Base-by-base conservation (phyloP, 2,888 invertebrate genomes). In the Apotomis capreana region DNA sequence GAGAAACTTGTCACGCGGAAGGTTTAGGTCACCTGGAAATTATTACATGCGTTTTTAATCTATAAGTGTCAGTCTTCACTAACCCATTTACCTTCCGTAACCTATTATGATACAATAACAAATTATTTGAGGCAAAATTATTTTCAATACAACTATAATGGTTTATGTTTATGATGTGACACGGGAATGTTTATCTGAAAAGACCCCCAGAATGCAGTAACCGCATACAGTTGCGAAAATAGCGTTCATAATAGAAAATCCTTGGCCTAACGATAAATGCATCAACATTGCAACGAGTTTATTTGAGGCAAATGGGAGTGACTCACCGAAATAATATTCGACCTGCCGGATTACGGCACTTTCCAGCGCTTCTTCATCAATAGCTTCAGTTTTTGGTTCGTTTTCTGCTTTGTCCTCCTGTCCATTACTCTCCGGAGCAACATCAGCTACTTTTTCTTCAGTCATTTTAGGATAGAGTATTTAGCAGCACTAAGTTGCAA, bases 1-100 rank as follows among this genome's bases (percentile, higher is more conserved):
- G n/a, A 99, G 93, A 86, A 99, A 99, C 88, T 97, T 98, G 87
- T 99, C 99, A 74, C 97, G 95, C 0, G 96, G 96, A 67, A 99
- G 93, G 90, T 99, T 99, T 5, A 96, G 94, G 87, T 99, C 98
- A 64, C 99, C 98, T 94, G 67, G 49, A 44, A 68, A 44, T 8
- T 9, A 37, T 37, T 0, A 40, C 59, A 15, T 44, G 44, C 9
- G 9, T 13, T 13, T n/a, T 26, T n/a, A 46, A 13, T 6, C 4
- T 40, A 49, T 8, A 44, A 3, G 26, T 26, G 5, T 40, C 40
- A 10, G 40, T 40, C 40, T 40, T 40, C 5, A 40, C 40, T 40
- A 26, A 26, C 26, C 26, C 26, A 26, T 26, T 2, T 26, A 26
- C 26, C 26, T 26, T 26, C 26, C 1, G 26, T 26, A 26, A 26